Evolutionary conservation across 2,797 vertebrate species (phyloP).

Genomic region (Hypotaenidia philippensis): DNA sequence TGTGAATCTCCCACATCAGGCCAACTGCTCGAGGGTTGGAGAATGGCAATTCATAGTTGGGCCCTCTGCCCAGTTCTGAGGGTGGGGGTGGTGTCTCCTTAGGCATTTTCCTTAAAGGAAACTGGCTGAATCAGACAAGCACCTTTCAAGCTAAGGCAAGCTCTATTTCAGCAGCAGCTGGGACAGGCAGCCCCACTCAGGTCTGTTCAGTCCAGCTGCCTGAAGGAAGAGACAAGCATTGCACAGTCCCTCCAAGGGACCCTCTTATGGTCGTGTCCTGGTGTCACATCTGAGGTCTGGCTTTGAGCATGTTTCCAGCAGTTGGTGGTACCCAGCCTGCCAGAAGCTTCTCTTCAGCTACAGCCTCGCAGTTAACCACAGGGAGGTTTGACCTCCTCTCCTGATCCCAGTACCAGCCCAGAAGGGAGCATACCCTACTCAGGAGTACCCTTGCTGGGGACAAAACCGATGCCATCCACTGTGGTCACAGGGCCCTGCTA

Average conservation of each 20-base stretch:
- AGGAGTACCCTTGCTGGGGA: rapidly evolving
- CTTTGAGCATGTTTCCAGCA: not conserved
- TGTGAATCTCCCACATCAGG: not conserved
- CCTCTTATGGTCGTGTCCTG: rapidly evolving
- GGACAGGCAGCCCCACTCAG: not conserved
- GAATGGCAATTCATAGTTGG: not conserved
- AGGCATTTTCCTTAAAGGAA: not conserved
- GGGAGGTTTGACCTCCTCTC: not conserved
- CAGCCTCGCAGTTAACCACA: not conserved
- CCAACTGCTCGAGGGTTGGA: not conserved
- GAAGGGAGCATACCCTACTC: rapidly evolving
- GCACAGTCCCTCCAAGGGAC: not conserved
- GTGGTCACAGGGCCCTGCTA: rapidly evolving
- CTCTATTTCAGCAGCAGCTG: not conserved
- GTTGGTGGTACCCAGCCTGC: not conserved
- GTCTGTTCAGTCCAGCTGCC: not conserved
- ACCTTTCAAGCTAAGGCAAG: rapidly evolving
- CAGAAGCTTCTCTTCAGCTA: not conserved
- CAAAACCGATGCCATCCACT: not conserved
- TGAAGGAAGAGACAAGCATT: not conserved
- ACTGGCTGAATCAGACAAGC: not conserved
- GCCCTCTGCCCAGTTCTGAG: no score
- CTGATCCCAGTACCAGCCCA: not conserved
- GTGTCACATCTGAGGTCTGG: not conserved
- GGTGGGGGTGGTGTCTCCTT: not conserved